Percentiles rank a stretch among this genome's conserved stretches.
Conservation (phyloP, 2,888 invertebrate species). For the Athalia rosae region DNA sequence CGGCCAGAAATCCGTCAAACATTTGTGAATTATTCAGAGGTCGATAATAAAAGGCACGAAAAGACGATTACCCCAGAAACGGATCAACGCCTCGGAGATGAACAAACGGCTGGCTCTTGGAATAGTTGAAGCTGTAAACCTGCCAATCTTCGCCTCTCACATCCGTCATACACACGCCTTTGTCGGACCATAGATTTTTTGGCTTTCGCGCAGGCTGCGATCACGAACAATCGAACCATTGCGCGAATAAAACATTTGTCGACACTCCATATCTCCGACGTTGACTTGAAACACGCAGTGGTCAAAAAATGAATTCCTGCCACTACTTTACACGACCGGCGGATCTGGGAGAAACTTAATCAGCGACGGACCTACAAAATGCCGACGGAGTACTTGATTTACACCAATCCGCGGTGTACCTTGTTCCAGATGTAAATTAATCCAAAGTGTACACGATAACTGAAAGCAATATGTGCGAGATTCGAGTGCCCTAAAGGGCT, state of each 20-base stretch:
- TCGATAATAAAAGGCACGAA: not conserved
- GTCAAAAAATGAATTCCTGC: too few species aligned
- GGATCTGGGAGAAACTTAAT: not conserved
- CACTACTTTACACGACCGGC: not conserved
- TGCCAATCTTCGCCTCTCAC: too few species aligned
- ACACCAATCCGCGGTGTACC: not conserved
- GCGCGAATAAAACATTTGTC: not conserved
- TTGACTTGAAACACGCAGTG: not conserved
- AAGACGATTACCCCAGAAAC: constrained; percentile 9
- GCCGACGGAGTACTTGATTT: constrained; percentile 15
- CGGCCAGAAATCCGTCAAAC: not conserved
- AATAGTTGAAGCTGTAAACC: not conserved
- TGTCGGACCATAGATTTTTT: not conserved
- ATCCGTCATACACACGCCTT: not conserved
- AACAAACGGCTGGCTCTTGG: not conserved
- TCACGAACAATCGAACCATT: constrained; percentile 10
- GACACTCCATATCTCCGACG: not conserved
- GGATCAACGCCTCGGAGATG: not conserved
- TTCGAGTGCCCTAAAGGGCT: constrained; percentile 32
- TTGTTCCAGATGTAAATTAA: constrained; percentile 56
- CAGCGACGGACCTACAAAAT: not conserved
- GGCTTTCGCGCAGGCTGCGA: not conserved
- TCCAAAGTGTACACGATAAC: constrained; percentile 62
- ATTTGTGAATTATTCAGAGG: not conserved
- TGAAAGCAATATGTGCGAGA: constrained; percentile 53